Evolutionary conservation across 2,888 invertebrate species (phyloP).

Genomic region (Allolobophora icterica): DNA sequence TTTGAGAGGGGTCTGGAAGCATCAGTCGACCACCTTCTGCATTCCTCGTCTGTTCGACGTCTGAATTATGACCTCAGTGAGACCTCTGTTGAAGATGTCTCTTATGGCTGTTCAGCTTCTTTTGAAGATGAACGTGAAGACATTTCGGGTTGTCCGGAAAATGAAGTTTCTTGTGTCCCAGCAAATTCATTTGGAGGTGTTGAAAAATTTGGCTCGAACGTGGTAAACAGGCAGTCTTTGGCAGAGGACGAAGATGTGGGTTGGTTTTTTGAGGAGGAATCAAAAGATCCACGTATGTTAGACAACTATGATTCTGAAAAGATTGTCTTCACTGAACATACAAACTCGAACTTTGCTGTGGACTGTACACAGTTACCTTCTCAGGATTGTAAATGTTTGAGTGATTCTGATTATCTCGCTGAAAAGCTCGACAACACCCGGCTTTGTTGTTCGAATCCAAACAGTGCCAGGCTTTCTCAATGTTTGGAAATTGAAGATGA

Average conservation of each 20-base stretch:
- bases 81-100: neutral
- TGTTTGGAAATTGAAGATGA: neutral
- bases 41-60: neutral
- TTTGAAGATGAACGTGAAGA: neutral
- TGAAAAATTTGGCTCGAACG: neutral
- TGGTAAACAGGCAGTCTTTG: neutral
- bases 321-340: neutral
- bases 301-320: neutral
- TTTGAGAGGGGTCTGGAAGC: neutral
- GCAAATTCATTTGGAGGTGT: neutral
- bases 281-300: neutral
- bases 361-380: neutral
- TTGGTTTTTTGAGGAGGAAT: conserved; percentile 24
- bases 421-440: neutral
- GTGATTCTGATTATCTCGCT: neutral
- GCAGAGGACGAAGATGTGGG: neutral
- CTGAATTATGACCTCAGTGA: neutral
- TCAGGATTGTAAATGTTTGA: neutral
- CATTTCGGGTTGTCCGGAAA: neutral
- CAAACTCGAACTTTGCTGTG: neutral
- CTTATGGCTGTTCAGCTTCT: neutral
- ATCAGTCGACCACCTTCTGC: neutral
- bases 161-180: neutral
- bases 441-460: neutral
- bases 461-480: neutral